Conservation (phyloP, 2,113 vertebrate species). For the Sinosuthora webbiana region DNA sequence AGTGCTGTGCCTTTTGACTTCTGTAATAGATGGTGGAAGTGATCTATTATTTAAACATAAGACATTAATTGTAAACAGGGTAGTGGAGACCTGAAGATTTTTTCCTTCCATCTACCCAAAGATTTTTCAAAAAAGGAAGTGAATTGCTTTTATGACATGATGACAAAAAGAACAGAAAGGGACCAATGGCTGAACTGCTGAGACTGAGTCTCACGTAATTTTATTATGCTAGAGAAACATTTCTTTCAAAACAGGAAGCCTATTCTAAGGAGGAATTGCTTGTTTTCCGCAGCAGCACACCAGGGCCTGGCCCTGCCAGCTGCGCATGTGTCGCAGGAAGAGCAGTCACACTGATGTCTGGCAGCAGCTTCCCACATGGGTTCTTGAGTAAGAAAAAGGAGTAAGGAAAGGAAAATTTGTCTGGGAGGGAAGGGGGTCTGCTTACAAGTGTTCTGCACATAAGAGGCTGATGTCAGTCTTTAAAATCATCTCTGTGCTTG, state of each 20-base stretch:
- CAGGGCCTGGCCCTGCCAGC: neutral
- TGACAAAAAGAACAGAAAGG: neutral
- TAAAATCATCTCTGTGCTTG: accelerated
- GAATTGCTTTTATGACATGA: neutral
- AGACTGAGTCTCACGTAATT: neutral
- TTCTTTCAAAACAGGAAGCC: neutral
- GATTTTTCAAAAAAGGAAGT: neutral
- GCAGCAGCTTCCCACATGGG: neutral
- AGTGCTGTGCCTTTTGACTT: neutral
- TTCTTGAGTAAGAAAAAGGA: neutral
- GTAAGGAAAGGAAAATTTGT: neutral
- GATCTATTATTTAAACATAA: constrained; percentile 2
- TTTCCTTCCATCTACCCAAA: neutral
- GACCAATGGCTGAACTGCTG: neutral
- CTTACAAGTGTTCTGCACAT: neutral
- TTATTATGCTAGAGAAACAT: neutral
- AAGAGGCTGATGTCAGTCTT: accelerated
- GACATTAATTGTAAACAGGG: neutral
- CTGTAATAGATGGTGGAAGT: neutral
- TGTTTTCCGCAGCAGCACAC: neutral
- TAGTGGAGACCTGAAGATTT: neutral
- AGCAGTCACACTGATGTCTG: accelerated
- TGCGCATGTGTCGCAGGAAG: neutral
- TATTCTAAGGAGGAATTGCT: neutral
- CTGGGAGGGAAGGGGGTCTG: neutral